Percentiles rank a stretch among this genome's conserved stretches.
phyloP scores from a whole-genome alignment of 1,140 invertebrate species.

The Caenorhabditis briggsae region DNA sequence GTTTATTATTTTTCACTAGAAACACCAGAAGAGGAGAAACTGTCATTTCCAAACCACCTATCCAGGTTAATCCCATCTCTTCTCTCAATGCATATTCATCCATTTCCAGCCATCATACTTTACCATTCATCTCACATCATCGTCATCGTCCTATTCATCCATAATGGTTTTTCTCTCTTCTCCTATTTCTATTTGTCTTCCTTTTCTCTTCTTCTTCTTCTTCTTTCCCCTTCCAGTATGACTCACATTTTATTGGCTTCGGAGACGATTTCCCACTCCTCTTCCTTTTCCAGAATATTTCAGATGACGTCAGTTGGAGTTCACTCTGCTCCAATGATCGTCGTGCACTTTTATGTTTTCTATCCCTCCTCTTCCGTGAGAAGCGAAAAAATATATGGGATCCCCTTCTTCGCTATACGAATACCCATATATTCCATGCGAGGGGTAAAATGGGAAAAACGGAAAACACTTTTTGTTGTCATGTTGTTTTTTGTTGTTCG shows the following conservation, averaged over 20 bases:
- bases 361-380: neutral
- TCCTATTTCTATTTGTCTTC: neutral
- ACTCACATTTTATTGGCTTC: conserved; percentile 25
- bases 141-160: neutral
- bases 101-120: neutral
- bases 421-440: too few species aligned
- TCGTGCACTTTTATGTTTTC: neutral
- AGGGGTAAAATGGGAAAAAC: neutral
- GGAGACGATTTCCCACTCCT: neutral
- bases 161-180: neutral
- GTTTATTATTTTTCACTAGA: too few species aligned
- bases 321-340: neutral
- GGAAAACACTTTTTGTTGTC: neutral
- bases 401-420: too few species aligned
- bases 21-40: too few species aligned
- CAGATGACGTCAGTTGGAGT: neutral
- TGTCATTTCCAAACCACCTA: too few species aligned
- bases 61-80: neutral
- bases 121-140: neutral
- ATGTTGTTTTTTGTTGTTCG: too few species aligned
- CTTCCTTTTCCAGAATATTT: neutral
- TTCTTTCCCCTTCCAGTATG: neutral
- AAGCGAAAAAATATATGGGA: neutral
- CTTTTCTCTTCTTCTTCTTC: neutral
- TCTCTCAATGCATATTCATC: neutral